Evolutionary conservation across 2,888 invertebrate genomes (phyloP).

Genomic region (Eilema depressum): DNA sequence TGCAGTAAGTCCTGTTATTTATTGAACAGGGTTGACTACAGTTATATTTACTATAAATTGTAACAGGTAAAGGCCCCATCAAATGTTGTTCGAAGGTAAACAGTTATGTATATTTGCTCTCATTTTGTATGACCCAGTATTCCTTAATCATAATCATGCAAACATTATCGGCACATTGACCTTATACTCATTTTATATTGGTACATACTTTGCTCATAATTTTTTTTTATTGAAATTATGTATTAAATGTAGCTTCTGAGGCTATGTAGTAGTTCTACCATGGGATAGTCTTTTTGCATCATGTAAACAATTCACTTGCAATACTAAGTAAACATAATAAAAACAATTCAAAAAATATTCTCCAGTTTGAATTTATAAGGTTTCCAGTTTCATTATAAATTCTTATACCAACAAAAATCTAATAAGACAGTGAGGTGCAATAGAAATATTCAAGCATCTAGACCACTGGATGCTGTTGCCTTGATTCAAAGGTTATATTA

Average conservation of each 20-base stretch:
- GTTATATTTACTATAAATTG: not conserved
- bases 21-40: not conserved
- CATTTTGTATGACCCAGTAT: not conserved
- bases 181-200: not conserved
- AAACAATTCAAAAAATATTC: no score
- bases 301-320: no score
- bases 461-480: not conserved
- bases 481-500: not conserved
- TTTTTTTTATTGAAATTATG: not conserved
- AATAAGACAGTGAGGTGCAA: not conserved
- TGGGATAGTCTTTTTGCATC: no score
- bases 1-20: not conserved
- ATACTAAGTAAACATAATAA: no score
- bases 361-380: no score
- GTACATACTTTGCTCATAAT: not conserved
- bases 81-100: conserved; percentile 6
- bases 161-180: not conserved
- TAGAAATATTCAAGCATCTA: not conserved
- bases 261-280: no score
- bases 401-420: not conserved
- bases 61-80: no score
- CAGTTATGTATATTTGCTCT: not conserved
- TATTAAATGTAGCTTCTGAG: not conserved
- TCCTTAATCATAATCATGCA: not conserved
- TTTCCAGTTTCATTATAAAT: no score